Evolutionary conservation across 2,113 vertebrate species (phyloP).

Genomic region (Scalopus aquaticus): DNA sequence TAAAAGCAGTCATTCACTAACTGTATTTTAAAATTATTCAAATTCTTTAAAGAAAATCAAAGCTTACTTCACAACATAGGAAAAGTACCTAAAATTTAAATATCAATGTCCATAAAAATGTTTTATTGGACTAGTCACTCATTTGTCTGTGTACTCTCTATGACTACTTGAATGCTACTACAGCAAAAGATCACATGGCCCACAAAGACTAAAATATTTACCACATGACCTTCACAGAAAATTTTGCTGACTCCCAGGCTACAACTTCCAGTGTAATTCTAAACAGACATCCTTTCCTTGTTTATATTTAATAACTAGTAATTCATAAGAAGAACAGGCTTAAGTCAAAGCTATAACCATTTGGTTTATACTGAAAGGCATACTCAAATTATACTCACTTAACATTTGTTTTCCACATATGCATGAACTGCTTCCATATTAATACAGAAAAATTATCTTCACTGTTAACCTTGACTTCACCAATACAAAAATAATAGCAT

Average conservation of each 20-base stretch:
- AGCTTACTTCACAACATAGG: background rate
- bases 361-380: background rate
- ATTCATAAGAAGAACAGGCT: background rate
- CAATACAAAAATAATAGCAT: background rate
- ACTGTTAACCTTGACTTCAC: conserved; percentile 1
- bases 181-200: background rate
- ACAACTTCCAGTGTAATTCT: background rate
- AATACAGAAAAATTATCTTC: conserved; percentile 39
- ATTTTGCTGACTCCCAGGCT: background rate
- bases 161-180: background rate
- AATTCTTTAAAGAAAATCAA: conserved; percentile 15
- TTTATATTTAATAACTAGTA: background rate
- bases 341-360: background rate
- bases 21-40: background rate
- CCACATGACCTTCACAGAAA: background rate
- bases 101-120: background rate
- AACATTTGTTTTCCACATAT: conserved; percentile 37
- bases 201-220: background rate
- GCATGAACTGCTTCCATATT: background rate
- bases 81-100: conserved; percentile 34
- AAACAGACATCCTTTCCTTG: background rate
- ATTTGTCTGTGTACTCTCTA: background rate
- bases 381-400: background rate
- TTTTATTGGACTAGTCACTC: background rate
- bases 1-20: background rate